Percentiles rank a stretch among this genome's conserved stretches.
Conservation (phyloP, 2,888 invertebrate genomes). For the Pantelozetes paolii region DNA sequence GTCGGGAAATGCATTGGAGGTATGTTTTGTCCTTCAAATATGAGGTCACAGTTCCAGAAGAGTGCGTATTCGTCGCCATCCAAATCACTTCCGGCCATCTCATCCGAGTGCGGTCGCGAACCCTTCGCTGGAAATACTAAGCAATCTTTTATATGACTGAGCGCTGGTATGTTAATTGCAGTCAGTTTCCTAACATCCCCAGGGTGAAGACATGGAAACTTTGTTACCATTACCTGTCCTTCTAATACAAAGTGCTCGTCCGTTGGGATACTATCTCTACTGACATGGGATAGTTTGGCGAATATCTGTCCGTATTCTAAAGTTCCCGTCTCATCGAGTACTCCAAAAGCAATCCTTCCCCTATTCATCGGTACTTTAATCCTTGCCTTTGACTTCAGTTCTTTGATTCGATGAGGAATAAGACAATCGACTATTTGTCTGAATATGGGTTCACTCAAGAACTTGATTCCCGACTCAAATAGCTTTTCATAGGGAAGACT, state of each 20-base stretch:
- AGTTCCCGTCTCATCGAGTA: slow-evolving; percentile 51
- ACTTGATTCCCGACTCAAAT: slow-evolving; percentile 4
- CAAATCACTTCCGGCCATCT: slow-evolving; percentile 54
- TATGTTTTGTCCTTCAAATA: slow-evolving; percentile 47
- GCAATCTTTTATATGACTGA: slow-evolving; percentile 52
- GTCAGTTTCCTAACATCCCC: slow-evolving; percentile 53
- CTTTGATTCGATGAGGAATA: slow-evolving; percentile 34
- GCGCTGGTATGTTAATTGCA: slow-evolving; percentile 49
- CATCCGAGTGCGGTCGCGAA: slow-evolving; percentile 52
- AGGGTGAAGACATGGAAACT: slow-evolving; percentile 54
- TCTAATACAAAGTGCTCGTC: neutral
- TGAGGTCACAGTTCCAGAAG: slow-evolving; percentile 51
- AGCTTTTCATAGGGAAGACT: slow-evolving; percentile 34
- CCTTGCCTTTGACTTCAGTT: slow-evolving; percentile 42
- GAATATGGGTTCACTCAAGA: slow-evolving; percentile 39
- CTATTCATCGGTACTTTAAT: slow-evolving; percentile 48
- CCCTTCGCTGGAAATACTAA: slow-evolving; percentile 54
- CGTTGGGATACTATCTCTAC: neutral
- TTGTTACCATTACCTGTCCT: slow-evolving; percentile 44
- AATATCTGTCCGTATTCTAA: slow-evolving; percentile 52
- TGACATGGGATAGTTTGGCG: neutral
- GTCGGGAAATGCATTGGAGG: slow-evolving; percentile 47
- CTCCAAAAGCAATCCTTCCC: slow-evolving; percentile 52
- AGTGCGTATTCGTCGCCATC: slow-evolving; percentile 54
- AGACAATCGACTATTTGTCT: slow-evolving; percentile 32